Percentiles rank a stretch among this genome's conserved stretches.
phyloP scores from a whole-genome alignment of 2,888 invertebrate genomes.

The Gandaritis pyraliata region DNA sequence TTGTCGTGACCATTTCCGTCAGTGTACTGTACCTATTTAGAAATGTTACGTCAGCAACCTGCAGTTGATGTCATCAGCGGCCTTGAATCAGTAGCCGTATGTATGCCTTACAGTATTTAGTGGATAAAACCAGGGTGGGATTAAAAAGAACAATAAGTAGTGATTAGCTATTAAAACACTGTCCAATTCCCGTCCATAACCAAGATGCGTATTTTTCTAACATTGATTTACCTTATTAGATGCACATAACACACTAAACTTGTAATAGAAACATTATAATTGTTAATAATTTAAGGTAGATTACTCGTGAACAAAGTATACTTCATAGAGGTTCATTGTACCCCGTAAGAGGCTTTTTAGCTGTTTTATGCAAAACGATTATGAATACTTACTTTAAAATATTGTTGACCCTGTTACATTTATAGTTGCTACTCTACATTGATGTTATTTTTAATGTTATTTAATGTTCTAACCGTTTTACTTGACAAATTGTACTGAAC shows the following conservation, averaged over 20 bases:
- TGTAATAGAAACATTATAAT: constrained; percentile 25
- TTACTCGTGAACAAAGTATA: constrained; percentile 28
- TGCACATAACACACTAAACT: constrained; percentile 20
- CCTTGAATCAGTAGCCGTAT: constrained; percentile 52
- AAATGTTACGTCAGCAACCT: constrained; percentile 34
- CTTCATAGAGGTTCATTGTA: constrained; percentile 19
- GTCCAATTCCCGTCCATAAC: constrained; percentile 40
- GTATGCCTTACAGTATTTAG: constrained; percentile 47
- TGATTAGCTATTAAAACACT: constrained; percentile 27
- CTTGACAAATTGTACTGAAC: constrained; percentile 59
- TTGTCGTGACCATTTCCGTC: constrained; percentile 37
- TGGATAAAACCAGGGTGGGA: constrained; percentile 33
- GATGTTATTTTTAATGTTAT: constrained; percentile 59
- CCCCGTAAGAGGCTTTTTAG: constrained; percentile 34
- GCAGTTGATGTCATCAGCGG: constrained; percentile 47
- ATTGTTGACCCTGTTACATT: constrained; percentile 50
- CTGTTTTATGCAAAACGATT: constrained; percentile 38
- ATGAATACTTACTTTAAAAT: constrained; percentile 47
- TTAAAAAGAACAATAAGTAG: constrained; percentile 31
- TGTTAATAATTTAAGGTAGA: constrained; percentile 27
- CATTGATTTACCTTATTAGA: constrained; percentile 21
- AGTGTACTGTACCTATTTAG: constrained; percentile 28
- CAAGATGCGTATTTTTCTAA: constrained; percentile 32
- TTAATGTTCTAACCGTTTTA: constrained; percentile 57
- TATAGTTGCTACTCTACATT: constrained; percentile 45